Evolutionary conservation across 37 sponge, comb jelly and placozoan genomes (phyloP).

Genomic region (Diacarnus erythraeanus): DNA sequence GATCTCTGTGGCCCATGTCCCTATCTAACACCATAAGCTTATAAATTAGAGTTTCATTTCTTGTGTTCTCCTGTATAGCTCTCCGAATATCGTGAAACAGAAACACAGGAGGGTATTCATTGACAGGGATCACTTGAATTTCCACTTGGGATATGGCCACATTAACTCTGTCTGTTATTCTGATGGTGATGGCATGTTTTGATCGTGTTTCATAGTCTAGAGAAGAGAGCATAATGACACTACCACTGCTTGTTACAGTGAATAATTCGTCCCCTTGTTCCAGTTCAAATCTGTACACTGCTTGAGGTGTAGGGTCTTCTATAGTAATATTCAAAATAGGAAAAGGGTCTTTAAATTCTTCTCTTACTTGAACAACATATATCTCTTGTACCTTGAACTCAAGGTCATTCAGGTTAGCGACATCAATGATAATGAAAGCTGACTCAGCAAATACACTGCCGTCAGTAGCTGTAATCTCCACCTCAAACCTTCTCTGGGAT

Average conservation of each 20-base stretch:
- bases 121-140: slow-evolving; percentile 39
- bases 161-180: neutral
- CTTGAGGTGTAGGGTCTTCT: slow-evolving; percentile 2
- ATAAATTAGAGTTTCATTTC: neutral
- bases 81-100: neutral
- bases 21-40: slow-evolving; percentile 24
- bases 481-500: neutral
- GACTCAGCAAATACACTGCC: slow-evolving; percentile 12
- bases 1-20: slow-evolving; percentile 15
- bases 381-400: slow-evolving; percentile 4
- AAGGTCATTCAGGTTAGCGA: slow-evolving; percentile 7
- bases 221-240: neutral
- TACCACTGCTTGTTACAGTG: slow-evolving; percentile 5
- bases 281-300: slow-evolving; percentile 17
- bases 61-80: slow-evolving; percentile 10
- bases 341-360: slow-evolving; percentile 3
- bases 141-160: neutral
- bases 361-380: slow-evolving; percentile 14
- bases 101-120: slow-evolving; percentile 40
- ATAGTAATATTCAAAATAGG: slow-evolving; percentile 28
- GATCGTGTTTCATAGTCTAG: slow-evolving; percentile 32
- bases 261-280: slow-evolving; percentile 3
- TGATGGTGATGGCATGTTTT: slow-evolving; percentile 3
- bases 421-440: slow-evolving; percentile 12
- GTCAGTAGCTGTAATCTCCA: slow-evolving; percentile 45